Evolutionary conservation across 2,888 invertebrate genomes (phyloP).

Genomic region (Agyllia agylla): DNA sequence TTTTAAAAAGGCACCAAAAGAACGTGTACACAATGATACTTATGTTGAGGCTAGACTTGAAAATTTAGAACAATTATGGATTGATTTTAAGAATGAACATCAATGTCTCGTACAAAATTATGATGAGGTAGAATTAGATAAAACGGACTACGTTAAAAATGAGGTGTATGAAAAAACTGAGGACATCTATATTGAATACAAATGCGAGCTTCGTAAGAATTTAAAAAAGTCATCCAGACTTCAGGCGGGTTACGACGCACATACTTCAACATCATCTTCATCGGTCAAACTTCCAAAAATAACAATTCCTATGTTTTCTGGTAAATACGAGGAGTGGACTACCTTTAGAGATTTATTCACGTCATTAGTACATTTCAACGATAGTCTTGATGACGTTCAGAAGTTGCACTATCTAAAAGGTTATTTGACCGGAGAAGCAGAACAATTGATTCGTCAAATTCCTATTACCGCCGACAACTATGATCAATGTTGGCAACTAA

Average conservation of each 20-base stretch:
- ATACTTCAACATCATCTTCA: neutral
- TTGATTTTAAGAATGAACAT: neutral
- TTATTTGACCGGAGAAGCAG: conserved; percentile 72
- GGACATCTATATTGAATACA: neutral
- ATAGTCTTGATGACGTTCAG: conserved; percentile 65
- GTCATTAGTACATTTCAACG: conserved; percentile 31
- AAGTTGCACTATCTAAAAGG: conserved; percentile 46
- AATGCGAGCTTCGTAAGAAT: neutral
- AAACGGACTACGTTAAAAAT: neutral
- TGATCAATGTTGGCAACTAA: neutral
- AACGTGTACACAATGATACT: neutral
- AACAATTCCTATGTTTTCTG: conserved; percentile 33
- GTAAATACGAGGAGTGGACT: neutral
- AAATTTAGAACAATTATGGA: neutral
- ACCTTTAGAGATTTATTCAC: neutral
- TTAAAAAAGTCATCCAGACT: neutral
- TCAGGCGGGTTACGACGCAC: neutral
- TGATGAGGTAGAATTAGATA: neutral
- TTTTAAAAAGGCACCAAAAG: neutral
- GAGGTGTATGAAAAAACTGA: neutral
- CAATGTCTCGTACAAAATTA: neutral
- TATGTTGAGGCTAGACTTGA: neutral
- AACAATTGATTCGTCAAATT: conserved; percentile 61
- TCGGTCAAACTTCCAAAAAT: conserved; percentile 35
- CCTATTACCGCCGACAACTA: neutral